Evolutionary conservation across 1,140 invertebrate genomes (phyloP).

Genomic region (Calliphora vicina): DNA sequence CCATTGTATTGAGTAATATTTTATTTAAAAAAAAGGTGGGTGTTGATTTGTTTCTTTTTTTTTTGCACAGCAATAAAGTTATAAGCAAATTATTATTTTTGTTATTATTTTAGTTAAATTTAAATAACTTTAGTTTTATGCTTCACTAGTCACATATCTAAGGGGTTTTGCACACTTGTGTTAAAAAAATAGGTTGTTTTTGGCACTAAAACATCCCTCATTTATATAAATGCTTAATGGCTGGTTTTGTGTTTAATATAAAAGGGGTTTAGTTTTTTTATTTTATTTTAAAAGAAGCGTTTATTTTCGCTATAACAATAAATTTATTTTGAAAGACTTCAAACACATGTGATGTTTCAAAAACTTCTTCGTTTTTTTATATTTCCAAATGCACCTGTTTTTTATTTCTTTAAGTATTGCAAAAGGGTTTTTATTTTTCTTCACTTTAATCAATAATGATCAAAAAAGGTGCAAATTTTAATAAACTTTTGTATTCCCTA

Average conservation of each 20-base stretch:
- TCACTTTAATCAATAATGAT: neutral
- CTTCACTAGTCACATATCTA: neutral
- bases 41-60: neutral
- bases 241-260: neutral
- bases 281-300: neutral
- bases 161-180: neutral
- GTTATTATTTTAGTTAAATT: neutral
- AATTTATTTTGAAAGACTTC: neutral
- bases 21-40: neutral
- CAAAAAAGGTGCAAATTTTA: constrained; percentile 19
- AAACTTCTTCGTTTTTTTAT: neutral
- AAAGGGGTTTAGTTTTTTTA: neutral
- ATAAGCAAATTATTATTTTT: neutral
- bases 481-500: neutral
- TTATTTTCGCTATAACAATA: neutral
- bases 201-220: neutral
- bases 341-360: neutral
- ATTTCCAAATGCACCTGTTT: constrained; percentile 17
- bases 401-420: neutral
- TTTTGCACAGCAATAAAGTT: neutral
- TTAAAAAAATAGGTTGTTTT: neutral
- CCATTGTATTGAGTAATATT: constrained; percentile 45
- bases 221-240: neutral
- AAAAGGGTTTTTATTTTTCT: no score
- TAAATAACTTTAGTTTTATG: neutral